Evolutionary conservation across 2,888 invertebrate species (phyloP), one percentile per base, ranked within the genome.

Genomic region (Drosophila neonasuta): DNA sequence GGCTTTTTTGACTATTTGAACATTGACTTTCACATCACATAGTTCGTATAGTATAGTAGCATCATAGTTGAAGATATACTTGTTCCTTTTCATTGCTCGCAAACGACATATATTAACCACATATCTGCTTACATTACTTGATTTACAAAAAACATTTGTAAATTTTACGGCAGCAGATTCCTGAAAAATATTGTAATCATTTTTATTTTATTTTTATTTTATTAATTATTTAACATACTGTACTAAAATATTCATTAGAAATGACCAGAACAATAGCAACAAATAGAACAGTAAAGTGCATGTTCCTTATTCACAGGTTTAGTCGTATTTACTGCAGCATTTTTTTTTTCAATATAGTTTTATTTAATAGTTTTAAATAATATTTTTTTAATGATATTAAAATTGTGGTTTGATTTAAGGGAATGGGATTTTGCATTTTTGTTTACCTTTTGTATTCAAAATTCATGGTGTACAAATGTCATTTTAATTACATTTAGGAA

Each of bases 81-180:
- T 41, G 13, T 41, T 41, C 8, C 39, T 41, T 41, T 41, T 41
- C 8, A 41, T 41, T 7, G 39, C 39, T 1, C 36, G 36, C n/a
- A 36, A 36, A 6, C 36, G 36, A 6, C 36, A 36, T 5, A 11
- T 36, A 11, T 36, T 36, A 11, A 36, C n/a, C 36, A n/a, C n/a
- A 4, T 2, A 36, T n/a, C n/a, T 36, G 36, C n/a, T 36, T n/a
- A n/a, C 5, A 36, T 36, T 36, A n/a, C 36, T 36, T 5, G 36
- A 36, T n/a, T 36, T n/a, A 36, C 36, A 36, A 36, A 36, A 36
- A 5, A n/a, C 36, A 36, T 36, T 36, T n/a, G 36, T 36, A 36
- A 36, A 36, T 6, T n/a, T 36, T 11, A 36, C 11, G n/a, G 4
- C 5, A n/a, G 5, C 36, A 36, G 36, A 11, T 5, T 36, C 36